Conservation (phyloP, 2,888 invertebrate genomes). For the Aelia acuminata region DNA sequence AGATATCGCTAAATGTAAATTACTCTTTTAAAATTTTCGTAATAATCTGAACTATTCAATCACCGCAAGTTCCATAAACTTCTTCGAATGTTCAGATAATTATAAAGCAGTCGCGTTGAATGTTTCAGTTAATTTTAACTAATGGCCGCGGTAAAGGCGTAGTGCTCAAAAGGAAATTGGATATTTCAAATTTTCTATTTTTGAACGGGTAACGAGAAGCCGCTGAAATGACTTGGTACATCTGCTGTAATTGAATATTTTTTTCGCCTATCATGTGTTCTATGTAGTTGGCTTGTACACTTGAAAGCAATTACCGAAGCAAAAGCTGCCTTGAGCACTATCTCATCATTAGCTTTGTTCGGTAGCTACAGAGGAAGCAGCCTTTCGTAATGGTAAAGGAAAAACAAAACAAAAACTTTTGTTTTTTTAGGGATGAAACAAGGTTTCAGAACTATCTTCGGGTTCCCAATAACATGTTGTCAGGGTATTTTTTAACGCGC, state of each 20-base stretch:
- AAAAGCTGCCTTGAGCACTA: neutral
- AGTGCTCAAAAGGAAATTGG: conserved; percentile 5
- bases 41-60: neutral
- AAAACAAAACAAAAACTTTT: neutral
- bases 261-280: conserved; percentile 23
- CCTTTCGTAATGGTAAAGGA: neutral
- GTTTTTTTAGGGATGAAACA: neutral
- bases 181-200: neutral
- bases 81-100: neutral
- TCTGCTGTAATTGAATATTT: conserved; percentile 29
- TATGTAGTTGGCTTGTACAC: conserved; percentile 21
- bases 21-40: neutral
- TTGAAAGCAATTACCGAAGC: conserved; percentile 39
- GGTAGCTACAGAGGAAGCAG: neutral
- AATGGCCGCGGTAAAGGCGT: neutral
- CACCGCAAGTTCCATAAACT: neutral
- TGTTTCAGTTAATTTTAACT: neutral
- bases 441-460: too few relatives aligned
- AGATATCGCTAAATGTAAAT: too few relatives aligned
- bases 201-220: neutral
- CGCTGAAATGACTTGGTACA: neutral
- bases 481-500: too few relatives aligned
- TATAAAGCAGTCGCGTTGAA: neutral
- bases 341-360: conserved; percentile 33
- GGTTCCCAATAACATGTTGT: too few relatives aligned